phyloP scores from a whole-genome alignment of 2,888 invertebrate genomes.

The Plebejus melissa region DNA sequence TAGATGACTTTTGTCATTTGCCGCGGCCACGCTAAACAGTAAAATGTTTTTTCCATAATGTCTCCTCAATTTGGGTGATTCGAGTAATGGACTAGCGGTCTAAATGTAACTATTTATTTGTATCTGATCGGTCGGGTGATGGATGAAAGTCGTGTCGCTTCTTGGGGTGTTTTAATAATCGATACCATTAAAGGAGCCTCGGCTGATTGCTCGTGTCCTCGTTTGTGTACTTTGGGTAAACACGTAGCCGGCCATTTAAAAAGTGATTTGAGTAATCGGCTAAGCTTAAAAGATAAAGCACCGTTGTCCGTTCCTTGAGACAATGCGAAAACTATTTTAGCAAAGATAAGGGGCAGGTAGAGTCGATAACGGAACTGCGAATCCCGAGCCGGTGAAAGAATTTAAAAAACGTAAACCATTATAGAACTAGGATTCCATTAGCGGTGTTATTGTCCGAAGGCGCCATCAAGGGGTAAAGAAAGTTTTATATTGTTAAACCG shows the following conservation, averaged over 20 bases:
- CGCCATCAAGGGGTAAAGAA: conserved; percentile 26
- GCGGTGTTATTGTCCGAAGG: conserved; percentile 15
- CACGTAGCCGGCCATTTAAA: not conserved
- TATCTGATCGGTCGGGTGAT: conserved; percentile 72
- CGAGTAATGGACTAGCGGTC: conserved; percentile 72
- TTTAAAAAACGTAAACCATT: conserved; percentile 10
- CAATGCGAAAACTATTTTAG: conserved; percentile 21
- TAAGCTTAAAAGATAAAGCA: conserved; percentile 7
- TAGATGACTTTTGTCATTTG: conserved; percentile 79
- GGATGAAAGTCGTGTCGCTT: conserved; percentile 63
- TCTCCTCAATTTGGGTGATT: conserved; percentile 66
- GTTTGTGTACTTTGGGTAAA: not conserved
- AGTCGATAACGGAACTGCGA: conserved; percentile 24
- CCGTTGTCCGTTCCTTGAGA: conserved; percentile 3
- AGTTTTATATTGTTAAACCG: conserved; percentile 24
- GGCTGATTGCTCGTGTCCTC: conserved; percentile 9
- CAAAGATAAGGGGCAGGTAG: conserved; percentile 22
- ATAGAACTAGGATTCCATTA: conserved; percentile 19
- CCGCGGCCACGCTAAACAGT: conserved; percentile 74
- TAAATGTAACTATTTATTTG: conserved; percentile 53
- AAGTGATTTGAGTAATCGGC: conserved; percentile 3
- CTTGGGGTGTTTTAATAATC: conserved; percentile 40
- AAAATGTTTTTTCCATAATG: conserved; percentile 72
- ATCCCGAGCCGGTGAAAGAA: conserved; percentile 14
- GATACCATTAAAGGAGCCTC: conserved; percentile 17